Conservation (phyloP, 2,888 invertebrate genomes). For the Gastrophysa polygoni region DNA sequence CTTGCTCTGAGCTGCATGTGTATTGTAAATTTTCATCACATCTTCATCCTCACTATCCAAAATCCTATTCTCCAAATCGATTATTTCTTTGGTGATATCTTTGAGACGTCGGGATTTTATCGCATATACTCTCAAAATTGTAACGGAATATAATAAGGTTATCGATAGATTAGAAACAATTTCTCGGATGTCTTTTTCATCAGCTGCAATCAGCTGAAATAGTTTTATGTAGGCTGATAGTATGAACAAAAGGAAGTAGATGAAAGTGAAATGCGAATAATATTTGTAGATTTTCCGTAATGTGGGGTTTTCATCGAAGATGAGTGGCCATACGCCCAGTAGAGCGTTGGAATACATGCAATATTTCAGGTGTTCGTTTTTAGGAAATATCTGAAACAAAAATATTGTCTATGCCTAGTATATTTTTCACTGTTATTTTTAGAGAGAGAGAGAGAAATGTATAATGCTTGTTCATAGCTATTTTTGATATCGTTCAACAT, state of each 20-base stretch:
- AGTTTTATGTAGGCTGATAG: constrained; percentile 25
- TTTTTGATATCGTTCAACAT: too few species aligned
- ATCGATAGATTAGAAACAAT: constrained; percentile 36
- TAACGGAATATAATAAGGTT: constrained; percentile 35
- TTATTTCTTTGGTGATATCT: constrained; percentile 32
- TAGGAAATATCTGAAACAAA: constrained; percentile 30
- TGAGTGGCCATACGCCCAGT: constrained; percentile 30
- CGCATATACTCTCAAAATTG: constrained; percentile 31
- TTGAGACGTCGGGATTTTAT: constrained; percentile 29
- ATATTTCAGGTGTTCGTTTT: constrained; percentile 27
- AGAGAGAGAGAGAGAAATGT: too few species aligned
- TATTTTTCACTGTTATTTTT: too few species aligned
- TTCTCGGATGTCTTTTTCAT: constrained; percentile 22
- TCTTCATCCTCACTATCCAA: constrained; percentile 24
- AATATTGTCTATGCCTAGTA: background rate
- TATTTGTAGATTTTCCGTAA: constrained; percentile 22
- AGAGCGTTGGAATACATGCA: constrained; percentile 29
- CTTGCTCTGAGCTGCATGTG: constrained; percentile 27
- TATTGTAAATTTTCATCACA: constrained; percentile 28
- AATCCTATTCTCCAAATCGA: constrained; percentile 34
- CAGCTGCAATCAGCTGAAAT: constrained; percentile 16
- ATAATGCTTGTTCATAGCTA: too few species aligned
- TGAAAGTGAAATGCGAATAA: constrained; percentile 24
- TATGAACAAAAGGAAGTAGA: constrained; percentile 21
- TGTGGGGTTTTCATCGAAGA: constrained; percentile 26